A percentile compares a stretch with the other conserved stretches of the same genome.
These are phyloP conservation scores for Paramormyrops hopkinsi DNA, from an alignment of 2,797 vertebrate genomes.

Conservation along the genomic window DNA sequence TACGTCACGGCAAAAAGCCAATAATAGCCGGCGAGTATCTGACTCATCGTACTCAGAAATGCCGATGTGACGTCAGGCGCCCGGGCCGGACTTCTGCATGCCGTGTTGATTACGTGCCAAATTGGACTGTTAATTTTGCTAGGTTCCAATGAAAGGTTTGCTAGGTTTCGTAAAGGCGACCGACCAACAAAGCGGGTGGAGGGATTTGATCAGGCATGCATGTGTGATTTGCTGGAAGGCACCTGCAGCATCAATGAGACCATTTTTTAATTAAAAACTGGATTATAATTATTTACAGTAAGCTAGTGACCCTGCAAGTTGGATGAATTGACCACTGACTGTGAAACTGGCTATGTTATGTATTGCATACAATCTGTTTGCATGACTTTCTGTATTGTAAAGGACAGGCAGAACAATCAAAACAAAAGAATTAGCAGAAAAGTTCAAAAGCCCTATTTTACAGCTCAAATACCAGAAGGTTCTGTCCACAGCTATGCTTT, in stretches of 20 bases:
- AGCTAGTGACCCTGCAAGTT: not conserved
- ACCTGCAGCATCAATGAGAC: not conserved
- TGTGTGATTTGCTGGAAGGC: not conserved
- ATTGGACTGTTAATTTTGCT: not conserved
- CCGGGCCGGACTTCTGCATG: not conserved
- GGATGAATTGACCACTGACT: not conserved
- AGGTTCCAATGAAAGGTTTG: not conserved
- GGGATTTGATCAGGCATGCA: not conserved
- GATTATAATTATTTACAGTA: not conserved
- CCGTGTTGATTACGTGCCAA: not conserved
- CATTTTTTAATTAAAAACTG: not conserved
- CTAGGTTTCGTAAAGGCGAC: not conserved
- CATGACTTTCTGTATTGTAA: not conserved
- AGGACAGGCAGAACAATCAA: not conserved
- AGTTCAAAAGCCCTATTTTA: not conserved
- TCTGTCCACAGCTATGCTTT: not conserved
- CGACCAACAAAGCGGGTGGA: not conserved
- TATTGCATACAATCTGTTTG: not conserved
- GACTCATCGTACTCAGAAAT: not conserved
- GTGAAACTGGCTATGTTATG: not conserved
- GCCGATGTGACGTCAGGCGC: not conserved
- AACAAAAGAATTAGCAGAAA: not conserved
- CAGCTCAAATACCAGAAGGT: not conserved
- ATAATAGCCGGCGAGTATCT: conserved; percentile 28
- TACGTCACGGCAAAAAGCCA: conserved; percentile 24